Evolutionary conservation across 2,797 vertebrate species (phyloP), one percentile per base, ranked within the genome.

Genomic region (Artibeus jamaicensis): DNA sequence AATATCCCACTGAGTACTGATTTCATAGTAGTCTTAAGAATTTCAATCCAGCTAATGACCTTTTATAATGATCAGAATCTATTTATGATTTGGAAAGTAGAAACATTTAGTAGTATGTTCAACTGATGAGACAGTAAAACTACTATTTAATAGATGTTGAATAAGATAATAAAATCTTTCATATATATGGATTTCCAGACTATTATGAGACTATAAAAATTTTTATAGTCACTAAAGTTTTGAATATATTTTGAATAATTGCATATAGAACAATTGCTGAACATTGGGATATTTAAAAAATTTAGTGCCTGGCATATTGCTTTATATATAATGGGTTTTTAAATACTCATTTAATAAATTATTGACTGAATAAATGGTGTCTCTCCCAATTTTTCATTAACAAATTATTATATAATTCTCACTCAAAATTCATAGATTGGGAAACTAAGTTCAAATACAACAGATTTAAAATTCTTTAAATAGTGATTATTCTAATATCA

Each of bases 1-100:
- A 97, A 97, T 97, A 97, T 97, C 95, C 96, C 94, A 97, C 96
- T 96, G 96, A 98, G 95, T 98, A 93, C 93, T 97, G 94, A 97
- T 98, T 98, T 98, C 88, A 93, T 93, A 97, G 96, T 92, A 29
- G 90, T 98, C 97, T 98, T 96, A 97, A 82, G 76, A 67, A 76
- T 87, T 98, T 96, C 89, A 97, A 68, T 95, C 95, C 93, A 98
- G 89, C 34, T 98, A 98, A 98, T 98, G 96, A 96, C 76, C 57
- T 97, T 97, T 94, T 94, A 74, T 37, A 82, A 96, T 98, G 97
- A 95, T 97, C 94, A 98, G 97, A 96, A 73, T 87, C 85, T 96
- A 92, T 98, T 98, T 98, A 96, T 96, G 86, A 93, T 97, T 97
- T 82, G 96, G 97, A 98, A 94, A 97, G 34, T 48, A 97, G 65